Base-by-base conservation (phyloP, 2,888 invertebrate genomes). In the Aricia artaxerxes region DNA sequence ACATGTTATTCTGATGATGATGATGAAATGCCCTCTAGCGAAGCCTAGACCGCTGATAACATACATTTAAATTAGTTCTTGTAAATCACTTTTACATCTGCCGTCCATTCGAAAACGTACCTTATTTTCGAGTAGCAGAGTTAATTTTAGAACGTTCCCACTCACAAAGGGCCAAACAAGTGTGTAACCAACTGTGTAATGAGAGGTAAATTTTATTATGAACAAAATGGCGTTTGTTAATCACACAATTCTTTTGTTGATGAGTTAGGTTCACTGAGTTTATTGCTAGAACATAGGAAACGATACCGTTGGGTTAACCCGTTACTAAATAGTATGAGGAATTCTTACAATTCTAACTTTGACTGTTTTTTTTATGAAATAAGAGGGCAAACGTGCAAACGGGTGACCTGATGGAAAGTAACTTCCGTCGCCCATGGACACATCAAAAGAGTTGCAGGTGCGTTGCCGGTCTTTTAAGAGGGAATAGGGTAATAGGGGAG, bases 141-240 rank as follows among this genome's bases (percentile, higher is more conserved):
- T 82, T 64, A 6, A 80, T 73, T 81, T 78, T 80, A 0, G 53
- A 6, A 53, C 80, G 76, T 3, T 44, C 49, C 31, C 61, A 24
- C 53, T 77, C 80, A 85, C 85, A 85, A 85, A 85, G 85, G 84
- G 81, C 81, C 83, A 85, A 85, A 84, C 83, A 81, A 81, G 80
- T 80, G 84, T 85, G 84, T 83, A 82, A 79, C 86, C 85, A 85
- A 84, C 86, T 88, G 88, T 86, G 85, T 87, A 89, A 89, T 89
- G 84, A 87, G 87, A 86, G 83, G 84, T 86, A 89, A 88, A 89
- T 89, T 89, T 88, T 86, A 88, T 89, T 89, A 88, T 85, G 84
- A 84, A 85, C 83, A 84, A 86, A 88, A 88, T 88, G 79, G 79
- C 73, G 73, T 60, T 61, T 73, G 78, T 78, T 78, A 77, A 49